Base-by-base conservation (phyloP, 2,888 invertebrate genomes). In the Hypolimnas misippus region DNA sequence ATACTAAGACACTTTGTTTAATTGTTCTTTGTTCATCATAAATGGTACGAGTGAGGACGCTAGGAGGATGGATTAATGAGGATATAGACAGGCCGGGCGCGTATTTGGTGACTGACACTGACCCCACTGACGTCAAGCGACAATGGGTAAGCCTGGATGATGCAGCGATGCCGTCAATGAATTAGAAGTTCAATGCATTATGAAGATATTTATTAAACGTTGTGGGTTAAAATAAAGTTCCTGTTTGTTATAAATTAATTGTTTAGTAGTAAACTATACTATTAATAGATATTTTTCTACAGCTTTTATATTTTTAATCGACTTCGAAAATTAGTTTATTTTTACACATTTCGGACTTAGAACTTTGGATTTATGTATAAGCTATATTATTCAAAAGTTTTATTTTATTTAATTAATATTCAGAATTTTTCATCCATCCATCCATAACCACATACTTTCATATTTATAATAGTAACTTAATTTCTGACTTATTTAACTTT, bases 21-120 rank as follows among this genome's bases (percentile, higher is more conserved):
- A 73, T 72, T 63, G 63, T 49, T 71, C 73, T 73, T 73, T 73
- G 73, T 75, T 57, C 63, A 64, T 69, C 73, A 68, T 66, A 75
- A 69, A 73, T 72, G 74, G 74, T 62, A 67, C 65, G 73, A 40
- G 42, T 70, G 75, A 81, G 81, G 82, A 72, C 77, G 75, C 61
- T 55, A 57, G 57, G 76, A 83, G 84, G 83, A 85, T 82, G 77
- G 75, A 69, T 64, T 57, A 57, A 65, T 68, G 49, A 69, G 66
- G 50, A 42, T 73, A 72, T 67, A 33, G 62, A 60, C 21, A 76
- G 70, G 70, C 81, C 12, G 56, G 70, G 76, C 89, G 87, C 89
- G 89, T 86, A 72, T 40, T 1, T 12, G 29, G 64, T 70, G 71
- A 67, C 75, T 76, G 84, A 76, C 87, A 84, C 79, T 89, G 89